Evolutionary conservation across 2,113 vertebrate genomes (phyloP).

Genomic region (Anhinga rufa): DNA sequence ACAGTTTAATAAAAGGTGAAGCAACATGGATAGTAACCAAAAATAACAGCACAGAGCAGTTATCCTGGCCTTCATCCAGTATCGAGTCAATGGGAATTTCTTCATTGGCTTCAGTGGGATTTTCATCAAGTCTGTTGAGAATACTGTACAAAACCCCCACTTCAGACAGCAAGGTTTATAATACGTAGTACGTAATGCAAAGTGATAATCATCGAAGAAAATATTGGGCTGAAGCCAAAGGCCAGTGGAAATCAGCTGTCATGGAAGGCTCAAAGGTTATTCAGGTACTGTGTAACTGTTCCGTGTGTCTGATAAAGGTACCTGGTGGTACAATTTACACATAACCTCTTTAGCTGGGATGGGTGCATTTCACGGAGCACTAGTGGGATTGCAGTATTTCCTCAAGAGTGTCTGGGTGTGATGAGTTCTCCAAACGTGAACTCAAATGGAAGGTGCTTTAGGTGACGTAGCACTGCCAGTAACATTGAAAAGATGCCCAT

Average conservation of each 20-base stretch:
- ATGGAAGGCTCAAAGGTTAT: neutral
- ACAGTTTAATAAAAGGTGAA: constrained; percentile 30
- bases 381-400: neutral
- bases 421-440: neutral
- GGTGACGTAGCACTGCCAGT: neutral
- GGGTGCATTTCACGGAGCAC: neutral
- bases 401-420: neutral
- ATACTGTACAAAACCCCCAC: neutral
- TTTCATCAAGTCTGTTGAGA: neutral
- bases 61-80: neutral
- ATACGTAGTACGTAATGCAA: neutral
- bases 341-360: neutral
- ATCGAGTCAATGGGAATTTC: neutral
- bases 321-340: neutral
- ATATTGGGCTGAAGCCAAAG: neutral
- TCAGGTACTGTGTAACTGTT: neutral
- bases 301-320: neutral
- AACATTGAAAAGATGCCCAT: neutral
- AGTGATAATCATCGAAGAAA: neutral
- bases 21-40: neutral
- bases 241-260: neutral
- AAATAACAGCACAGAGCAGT: neutral
- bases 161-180: neutral
- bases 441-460: neutral
- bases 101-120: neutral